Conservation (phyloP, 2,888 invertebrate species). For the Chymomyza caudatula region DNA sequence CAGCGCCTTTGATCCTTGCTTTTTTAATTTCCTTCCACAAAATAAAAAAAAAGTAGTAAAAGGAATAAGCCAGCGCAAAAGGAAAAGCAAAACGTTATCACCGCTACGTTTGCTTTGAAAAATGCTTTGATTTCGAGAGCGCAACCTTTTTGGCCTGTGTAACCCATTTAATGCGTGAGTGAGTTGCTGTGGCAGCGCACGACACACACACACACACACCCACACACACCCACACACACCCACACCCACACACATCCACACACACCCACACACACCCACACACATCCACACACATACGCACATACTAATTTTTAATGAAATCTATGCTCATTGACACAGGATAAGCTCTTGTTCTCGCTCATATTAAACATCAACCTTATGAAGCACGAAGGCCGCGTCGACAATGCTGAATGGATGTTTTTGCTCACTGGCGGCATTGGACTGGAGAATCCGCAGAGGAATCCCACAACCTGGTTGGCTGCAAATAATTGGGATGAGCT, state of each 20-base stretch:
- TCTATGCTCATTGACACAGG: slow-evolving; percentile 78
- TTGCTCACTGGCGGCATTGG: slow-evolving; percentile 91
- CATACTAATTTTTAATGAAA: slow-evolving; percentile 43
- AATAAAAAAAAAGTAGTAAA: slow-evolving; percentile 8
- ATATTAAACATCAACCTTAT: slow-evolving; percentile 86
- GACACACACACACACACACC: neutral
- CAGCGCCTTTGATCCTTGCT: slow-evolving; percentile 49
- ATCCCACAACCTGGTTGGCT: slow-evolving; percentile 86
- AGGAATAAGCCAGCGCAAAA: neutral
- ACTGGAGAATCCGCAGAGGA: slow-evolving; percentile 85
- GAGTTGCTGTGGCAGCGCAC: slow-evolving; percentile 3
- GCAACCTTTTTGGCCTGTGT: slow-evolving; percentile 34
- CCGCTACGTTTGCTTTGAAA: slow-evolving; percentile 20
- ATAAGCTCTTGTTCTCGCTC: slow-evolving; percentile 93
- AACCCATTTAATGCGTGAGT: slow-evolving; percentile 52
- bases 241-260: neutral
- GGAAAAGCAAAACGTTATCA: slow-evolving; percentile 35
- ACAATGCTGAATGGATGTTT: slow-evolving; percentile 88
- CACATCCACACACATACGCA: neutral
- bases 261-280: neutral
- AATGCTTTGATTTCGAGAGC: slow-evolving; percentile 45
- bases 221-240: neutral
- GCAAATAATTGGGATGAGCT: slow-evolving; percentile 87
- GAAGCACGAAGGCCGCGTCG: slow-evolving; percentile 81
- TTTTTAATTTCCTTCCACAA: slow-evolving; percentile 43